These are phyloP conservation scores for Tenthredo amoena DNA, from an alignment of 2,888 invertebrate genomes.

Conservation along the genomic window DNA sequence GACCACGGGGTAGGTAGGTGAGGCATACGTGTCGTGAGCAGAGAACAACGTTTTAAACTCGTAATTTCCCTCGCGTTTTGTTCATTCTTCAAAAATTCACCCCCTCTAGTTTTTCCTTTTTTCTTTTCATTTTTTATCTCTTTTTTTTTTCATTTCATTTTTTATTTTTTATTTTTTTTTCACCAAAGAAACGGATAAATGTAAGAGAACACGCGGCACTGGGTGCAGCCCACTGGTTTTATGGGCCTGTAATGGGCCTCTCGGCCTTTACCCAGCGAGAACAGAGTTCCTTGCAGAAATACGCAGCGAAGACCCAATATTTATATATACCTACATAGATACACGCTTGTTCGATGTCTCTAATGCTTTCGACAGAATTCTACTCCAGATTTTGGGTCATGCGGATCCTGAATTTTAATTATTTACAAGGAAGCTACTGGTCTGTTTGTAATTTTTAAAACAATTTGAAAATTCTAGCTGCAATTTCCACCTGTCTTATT, in stretches of 20 bases:
- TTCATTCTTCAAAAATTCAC: conserved; percentile 40
- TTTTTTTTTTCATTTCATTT: conserved; percentile 27
- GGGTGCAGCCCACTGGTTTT: conserved; percentile 66
- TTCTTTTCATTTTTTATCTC: conserved; percentile 42
- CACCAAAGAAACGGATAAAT: conserved; percentile 43
- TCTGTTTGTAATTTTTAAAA: not conserved
- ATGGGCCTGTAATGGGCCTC: conserved; percentile 72
- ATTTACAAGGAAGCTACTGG: not conserved
- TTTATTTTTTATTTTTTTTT: conserved; percentile 52
- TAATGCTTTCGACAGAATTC: not conserved
- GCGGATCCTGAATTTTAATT: not conserved
- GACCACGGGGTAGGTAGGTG: conserved; percentile 10
- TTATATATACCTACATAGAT: not conserved
- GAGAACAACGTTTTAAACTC: conserved; percentile 27
- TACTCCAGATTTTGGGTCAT: not conserved
- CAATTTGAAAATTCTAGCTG: not conserved
- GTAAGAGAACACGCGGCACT: conserved; percentile 34
- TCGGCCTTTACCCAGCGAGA: conserved; percentile 62
- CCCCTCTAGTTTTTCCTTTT: conserved; percentile 46
- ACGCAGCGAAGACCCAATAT: conserved; percentile 61
- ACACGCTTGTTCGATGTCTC: not conserved
- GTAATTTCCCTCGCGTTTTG: conserved; percentile 21
- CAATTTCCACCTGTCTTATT: conserved; percentile 8
- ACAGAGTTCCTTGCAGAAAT: conserved; percentile 62
- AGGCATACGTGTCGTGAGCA: conserved; percentile 33